phyloP scores from a whole-genome alignment of 2,113 vertebrate species.

The Salvelinus fontinalis region DNA sequence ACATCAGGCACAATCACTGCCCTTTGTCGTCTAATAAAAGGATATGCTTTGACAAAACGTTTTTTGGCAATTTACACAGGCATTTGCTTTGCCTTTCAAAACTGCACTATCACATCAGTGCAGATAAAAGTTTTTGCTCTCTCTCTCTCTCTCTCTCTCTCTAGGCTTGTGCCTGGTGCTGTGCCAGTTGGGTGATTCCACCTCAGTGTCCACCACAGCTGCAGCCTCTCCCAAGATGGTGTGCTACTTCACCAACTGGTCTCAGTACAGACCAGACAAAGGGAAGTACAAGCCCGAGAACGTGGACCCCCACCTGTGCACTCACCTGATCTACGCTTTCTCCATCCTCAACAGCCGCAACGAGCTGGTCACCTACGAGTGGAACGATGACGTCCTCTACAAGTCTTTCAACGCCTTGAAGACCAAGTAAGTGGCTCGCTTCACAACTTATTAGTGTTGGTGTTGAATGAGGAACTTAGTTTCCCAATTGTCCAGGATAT shows the following conservation, averaged over 20 bases:
- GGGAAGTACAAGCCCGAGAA: slow-evolving; percentile 74
- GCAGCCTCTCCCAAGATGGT: slow-evolving; percentile 71
- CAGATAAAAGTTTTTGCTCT: too few relatives aligned
- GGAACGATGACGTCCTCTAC: slow-evolving; percentile 83
- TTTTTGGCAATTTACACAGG: too few relatives aligned
- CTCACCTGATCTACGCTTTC: slow-evolving; percentile 66
- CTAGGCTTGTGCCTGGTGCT: slow-evolving; percentile 71
- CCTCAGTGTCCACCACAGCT: slow-evolving; percentile 49
- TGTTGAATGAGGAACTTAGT: neutral
- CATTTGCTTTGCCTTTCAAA: slow-evolving; percentile 40
- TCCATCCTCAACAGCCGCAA: slow-evolving; percentile 69
- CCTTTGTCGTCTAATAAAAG: too few relatives aligned
- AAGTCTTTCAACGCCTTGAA: slow-evolving; percentile 81
- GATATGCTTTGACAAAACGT: neutral
- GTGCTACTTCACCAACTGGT: slow-evolving; percentile 91
- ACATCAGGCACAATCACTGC: neutral
- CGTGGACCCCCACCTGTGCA: slow-evolving; percentile 80
- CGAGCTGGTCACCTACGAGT: slow-evolving; percentile 78
- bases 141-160: neutral
- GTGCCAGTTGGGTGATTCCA: slow-evolving; percentile 65
- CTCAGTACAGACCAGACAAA: slow-evolving; percentile 79
- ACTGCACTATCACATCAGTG: neutral
- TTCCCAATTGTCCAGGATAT: neutral
- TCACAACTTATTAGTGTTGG: neutral
- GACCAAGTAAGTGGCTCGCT: slow-evolving; percentile 62